Evolutionary conservation across 2,113 vertebrate genomes (phyloP).

Genomic region (Ciconia boyciana): DNA sequence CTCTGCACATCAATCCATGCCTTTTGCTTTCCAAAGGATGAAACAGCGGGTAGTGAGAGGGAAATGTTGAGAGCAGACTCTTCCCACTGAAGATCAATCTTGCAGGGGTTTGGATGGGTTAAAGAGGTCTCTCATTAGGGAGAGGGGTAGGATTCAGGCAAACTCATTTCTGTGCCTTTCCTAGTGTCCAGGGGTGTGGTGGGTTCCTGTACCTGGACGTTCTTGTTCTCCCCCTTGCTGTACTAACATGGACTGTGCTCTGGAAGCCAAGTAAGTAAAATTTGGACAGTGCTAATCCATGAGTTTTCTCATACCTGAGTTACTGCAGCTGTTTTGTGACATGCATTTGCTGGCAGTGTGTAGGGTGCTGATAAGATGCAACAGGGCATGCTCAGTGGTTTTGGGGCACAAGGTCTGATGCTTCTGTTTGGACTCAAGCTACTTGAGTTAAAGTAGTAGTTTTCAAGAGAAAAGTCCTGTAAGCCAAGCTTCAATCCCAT

Average conservation of each 20-base stretch:
- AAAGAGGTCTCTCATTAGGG: not conserved
- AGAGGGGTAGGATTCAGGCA: not conserved
- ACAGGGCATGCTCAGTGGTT: not conserved
- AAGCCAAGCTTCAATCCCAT: not conserved
- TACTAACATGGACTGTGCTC: not conserved
- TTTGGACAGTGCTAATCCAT: too few relatives aligned
- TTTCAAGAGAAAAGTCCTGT: not conserved
- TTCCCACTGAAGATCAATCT: not conserved
- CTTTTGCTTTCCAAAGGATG: not conserved
- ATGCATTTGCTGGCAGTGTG: not conserved
- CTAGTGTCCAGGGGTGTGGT: too few relatives aligned
- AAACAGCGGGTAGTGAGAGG: not conserved
- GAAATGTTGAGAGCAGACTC: not conserved
- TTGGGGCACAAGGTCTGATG: not conserved
- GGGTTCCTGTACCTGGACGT: too few relatives aligned
- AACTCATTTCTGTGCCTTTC: not conserved
- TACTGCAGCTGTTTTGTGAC: too few relatives aligned
- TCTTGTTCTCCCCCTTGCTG: not conserved
- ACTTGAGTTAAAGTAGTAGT: not conserved
- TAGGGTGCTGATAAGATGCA: not conserved
- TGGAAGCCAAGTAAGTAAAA: not conserved
- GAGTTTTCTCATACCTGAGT: not conserved
- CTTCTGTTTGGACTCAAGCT: not conserved
- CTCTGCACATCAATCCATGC: too few relatives aligned
- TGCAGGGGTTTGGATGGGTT: not conserved